A percentile compares a stretch with the other conserved stretches of the same genome.
Conservation (phyloP, 2,113 vertebrate species). For the Chloebia gouldiae region DNA sequence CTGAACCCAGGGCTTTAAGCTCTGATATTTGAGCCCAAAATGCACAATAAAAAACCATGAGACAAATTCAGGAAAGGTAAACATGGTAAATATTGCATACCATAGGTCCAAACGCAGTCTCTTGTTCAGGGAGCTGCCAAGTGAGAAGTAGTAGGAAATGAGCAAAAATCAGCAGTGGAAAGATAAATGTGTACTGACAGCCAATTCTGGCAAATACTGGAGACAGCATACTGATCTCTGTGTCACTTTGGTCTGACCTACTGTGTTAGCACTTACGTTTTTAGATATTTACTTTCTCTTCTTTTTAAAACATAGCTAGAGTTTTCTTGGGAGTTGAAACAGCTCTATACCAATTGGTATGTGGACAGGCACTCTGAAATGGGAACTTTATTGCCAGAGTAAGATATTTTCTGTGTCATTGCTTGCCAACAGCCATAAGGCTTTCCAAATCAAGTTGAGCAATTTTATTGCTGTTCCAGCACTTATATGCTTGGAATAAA, state of each 20-base stretch:
- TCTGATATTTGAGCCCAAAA: neutral
- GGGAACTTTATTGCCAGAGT: neutral
- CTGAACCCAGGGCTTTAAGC: neutral
- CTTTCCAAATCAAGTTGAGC: neutral
- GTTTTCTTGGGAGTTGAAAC: neutral
- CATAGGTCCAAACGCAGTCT: rapidly evolving
- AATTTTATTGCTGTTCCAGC: slow-evolving; percentile 2
- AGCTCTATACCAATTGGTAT: neutral
- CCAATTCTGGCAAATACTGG: neutral
- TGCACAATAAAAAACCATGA: neutral
- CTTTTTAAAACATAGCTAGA: neutral
- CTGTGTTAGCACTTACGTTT: neutral
- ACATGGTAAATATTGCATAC: neutral
- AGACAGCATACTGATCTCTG: neutral
- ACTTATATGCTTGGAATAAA: neutral
- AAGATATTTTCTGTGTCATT: neutral
- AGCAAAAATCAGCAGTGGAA: neutral
- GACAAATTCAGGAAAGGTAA: neutral
- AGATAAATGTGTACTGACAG: neutral
- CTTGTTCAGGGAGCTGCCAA: neutral
- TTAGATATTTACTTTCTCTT: neutral
- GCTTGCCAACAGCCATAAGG: neutral
- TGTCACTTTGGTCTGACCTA: neutral
- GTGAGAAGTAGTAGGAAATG: neutral
- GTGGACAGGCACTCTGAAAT: neutral